Conservation (phyloP, 2,113 vertebrate genomes). For the Marmota flaviventris region DNA sequence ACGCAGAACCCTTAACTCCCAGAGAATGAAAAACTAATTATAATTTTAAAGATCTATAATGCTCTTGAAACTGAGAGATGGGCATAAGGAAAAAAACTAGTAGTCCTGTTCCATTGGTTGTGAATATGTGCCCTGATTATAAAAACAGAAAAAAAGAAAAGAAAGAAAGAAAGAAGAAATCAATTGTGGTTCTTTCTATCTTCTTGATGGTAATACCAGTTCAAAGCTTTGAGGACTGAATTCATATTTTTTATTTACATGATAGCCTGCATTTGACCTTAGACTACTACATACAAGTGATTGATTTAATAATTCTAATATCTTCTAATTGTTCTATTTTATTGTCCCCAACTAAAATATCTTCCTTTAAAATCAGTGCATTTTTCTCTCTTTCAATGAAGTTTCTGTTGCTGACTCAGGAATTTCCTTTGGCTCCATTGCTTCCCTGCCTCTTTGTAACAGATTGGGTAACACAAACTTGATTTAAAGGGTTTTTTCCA, state of each 20-base stretch:
- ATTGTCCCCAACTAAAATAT: neutral
- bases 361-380: neutral
- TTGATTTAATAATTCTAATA: conserved; percentile 55
- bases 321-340: conserved; percentile 30
- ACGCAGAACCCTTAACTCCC: neutral
- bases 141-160: neutral
- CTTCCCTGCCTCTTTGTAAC: neutral
- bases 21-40: neutral
- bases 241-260: conserved; percentile 45
- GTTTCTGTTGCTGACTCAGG: neutral
- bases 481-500: neutral
- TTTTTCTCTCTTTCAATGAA: neutral
- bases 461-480: neutral
- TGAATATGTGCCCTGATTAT: conserved; percentile 17
- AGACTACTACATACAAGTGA: conserved; percentile 7
- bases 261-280: neutral
- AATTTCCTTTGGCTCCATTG: neutral
- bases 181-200: neutral
- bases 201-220: conserved; percentile 46
- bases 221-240: conserved; percentile 23
- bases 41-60: conserved; percentile 52
- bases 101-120: neutral
- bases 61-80: neutral
- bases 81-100: neutral
- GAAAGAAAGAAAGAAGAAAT: conserved; percentile 34